Percentiles rank a stretch among this genome's conserved stretches.
Conservation (phyloP, 2,113 vertebrate genomes). For the Zonotrichia leucophrys region DNA sequence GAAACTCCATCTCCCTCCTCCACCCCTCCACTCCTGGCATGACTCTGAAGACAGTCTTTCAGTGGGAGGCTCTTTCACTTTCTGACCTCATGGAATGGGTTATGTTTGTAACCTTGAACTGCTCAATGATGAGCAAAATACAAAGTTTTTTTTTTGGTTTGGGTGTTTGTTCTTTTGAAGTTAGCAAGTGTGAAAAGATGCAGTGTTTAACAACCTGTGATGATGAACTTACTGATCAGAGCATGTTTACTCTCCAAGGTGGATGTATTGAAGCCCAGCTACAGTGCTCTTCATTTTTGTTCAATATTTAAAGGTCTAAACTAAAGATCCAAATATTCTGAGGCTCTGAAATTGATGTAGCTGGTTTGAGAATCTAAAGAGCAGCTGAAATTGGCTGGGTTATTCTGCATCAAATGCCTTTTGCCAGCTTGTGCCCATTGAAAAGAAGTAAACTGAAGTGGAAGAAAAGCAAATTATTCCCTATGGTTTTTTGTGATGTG, state of each 20-base stretch:
- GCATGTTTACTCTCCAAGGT: background rate
- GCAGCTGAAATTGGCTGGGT: background rate
- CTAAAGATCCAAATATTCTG: background rate
- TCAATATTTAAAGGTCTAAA: background rate
- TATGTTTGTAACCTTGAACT: background rate
- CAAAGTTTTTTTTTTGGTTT: background rate
- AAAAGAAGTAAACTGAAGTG: background rate
- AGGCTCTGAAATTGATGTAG: background rate
- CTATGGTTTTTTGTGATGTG: background rate
- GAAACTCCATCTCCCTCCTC: background rate
- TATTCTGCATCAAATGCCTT: constrained; percentile 22
- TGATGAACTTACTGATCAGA: background rate
- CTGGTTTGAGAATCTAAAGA: background rate
- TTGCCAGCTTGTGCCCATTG: background rate
- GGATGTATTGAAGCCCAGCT: background rate
- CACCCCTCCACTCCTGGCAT: background rate
- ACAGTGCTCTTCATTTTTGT: background rate
- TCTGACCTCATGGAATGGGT: background rate
- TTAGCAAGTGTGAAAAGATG: background rate
- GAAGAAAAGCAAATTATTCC: background rate
- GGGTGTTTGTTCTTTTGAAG: background rate
- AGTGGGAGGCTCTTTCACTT: background rate
- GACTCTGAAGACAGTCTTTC: background rate
- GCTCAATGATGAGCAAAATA: background rate
- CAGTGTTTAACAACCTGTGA: background rate